These are phyloP conservation scores for Hydropotes inermis DNA, from an alignment of 2,113 vertebrate genomes.

Conservation along the genomic window DNA sequence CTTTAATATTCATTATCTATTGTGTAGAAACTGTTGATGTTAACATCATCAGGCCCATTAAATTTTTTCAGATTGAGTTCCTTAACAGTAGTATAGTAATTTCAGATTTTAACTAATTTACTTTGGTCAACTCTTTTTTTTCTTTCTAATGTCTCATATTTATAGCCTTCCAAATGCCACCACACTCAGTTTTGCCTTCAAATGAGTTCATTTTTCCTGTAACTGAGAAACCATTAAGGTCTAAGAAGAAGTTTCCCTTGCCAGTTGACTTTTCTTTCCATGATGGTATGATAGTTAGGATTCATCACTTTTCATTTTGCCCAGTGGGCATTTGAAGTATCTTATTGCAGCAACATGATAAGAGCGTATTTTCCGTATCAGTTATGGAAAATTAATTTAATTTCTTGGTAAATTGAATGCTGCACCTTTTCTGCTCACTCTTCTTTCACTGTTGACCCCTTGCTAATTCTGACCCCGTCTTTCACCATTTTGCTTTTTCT, in stretches of 20 bases:
- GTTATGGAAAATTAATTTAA: background rate
- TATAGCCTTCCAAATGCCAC: background rate
- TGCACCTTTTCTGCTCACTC: background rate
- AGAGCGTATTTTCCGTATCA: background rate
- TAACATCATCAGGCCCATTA: background rate
- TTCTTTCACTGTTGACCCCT: background rate
- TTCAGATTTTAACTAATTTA: background rate
- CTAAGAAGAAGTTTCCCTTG: background rate
- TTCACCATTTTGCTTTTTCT: background rate
- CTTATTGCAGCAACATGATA: background rate
- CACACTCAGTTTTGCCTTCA: background rate
- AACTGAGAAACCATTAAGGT: background rate
- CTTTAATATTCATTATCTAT: background rate
- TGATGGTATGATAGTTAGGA: background rate
- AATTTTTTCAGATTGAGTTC: background rate
- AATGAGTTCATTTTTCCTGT: background rate
- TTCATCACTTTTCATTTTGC: background rate
- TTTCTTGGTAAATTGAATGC: background rate
- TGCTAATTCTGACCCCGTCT: background rate
- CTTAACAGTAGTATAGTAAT: background rate
- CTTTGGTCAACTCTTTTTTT: background rate
- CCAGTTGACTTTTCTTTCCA: background rate
- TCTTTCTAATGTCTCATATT: background rate
- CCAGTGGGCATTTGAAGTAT: background rate
- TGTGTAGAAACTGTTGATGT: background rate